Conservation (phyloP, 2,888 invertebrate species). For the Dasypogon diadema region DNA sequence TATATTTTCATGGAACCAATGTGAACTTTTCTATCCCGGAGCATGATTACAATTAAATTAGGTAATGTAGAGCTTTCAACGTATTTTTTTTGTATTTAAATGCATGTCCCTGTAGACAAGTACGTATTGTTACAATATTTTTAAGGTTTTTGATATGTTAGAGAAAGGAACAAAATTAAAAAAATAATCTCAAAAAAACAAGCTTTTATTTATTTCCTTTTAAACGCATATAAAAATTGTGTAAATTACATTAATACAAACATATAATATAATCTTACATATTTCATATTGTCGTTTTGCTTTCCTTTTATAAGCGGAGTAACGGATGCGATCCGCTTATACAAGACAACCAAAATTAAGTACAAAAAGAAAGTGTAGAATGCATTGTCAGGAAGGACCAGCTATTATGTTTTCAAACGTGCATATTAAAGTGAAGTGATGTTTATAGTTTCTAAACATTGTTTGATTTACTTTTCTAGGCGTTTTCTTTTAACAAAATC, state of each 20-base stretch:
- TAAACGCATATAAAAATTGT: slow-evolving; percentile 38
- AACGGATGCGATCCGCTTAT: not conserved
- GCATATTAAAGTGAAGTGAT: too few species aligned
- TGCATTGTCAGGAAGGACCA: too few species aligned
- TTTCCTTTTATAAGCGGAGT: slow-evolving; percentile 9
- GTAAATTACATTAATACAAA: slow-evolving; percentile 27
- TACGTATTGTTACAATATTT: not conserved
- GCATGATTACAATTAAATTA: slow-evolving; percentile 32
- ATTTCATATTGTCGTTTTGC: not conserved
- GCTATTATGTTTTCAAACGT: too few species aligned
- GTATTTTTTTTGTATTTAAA: slow-evolving; percentile 1
- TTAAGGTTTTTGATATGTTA: slow-evolving; percentile 24
- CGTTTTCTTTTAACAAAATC: too few species aligned
- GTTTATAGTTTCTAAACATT: too few species aligned
- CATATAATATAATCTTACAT: slow-evolving; percentile 4
- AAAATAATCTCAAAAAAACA: slow-evolving; percentile 19
- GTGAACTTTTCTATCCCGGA: slow-evolving; percentile 22
- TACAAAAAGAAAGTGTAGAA: not conserved
- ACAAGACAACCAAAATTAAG: not conserved
- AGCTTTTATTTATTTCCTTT: slow-evolving; percentile 29
- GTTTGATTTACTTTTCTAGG: too few species aligned
- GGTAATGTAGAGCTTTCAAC: slow-evolving; percentile 24
- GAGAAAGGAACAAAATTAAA: slow-evolving; percentile 2
- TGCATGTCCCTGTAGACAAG: not conserved
- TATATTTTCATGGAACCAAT: not conserved